Conservation (phyloP, 2,113 vertebrate species). For the Corythaeola cristata region DNA sequence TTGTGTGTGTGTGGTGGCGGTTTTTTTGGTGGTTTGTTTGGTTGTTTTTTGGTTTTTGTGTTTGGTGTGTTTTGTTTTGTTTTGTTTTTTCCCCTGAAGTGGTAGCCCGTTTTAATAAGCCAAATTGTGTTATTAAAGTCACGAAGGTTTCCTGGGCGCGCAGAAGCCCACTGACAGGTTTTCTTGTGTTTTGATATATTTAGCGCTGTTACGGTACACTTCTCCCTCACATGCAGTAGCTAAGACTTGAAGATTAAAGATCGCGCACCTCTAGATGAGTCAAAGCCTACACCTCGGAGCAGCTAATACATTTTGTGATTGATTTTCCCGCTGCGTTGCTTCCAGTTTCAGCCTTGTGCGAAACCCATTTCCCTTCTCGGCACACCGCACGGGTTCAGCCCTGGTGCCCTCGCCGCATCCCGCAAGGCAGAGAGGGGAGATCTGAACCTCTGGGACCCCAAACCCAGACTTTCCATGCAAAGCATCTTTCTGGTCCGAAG, state of each 20-base stretch:
- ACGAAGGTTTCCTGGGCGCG: neutral
- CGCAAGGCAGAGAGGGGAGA: neutral
- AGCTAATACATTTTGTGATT: constrained; percentile 22
- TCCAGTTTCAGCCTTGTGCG: neutral
- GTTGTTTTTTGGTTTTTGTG: no score
- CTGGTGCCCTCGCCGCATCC: neutral
- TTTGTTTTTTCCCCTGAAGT: neutral
- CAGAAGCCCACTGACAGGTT: constrained; percentile 3
- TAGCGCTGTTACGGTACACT: neutral
- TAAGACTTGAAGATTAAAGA: constrained; percentile 30
- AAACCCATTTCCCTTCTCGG: neutral
- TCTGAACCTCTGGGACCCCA: neutral
- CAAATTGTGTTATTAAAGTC: neutral
- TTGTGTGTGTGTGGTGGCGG: no score
- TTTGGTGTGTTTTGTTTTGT: no score
- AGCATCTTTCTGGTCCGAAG: neutral
- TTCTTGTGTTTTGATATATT: constrained; percentile 23
- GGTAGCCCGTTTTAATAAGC: neutral
- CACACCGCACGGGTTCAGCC: neutral
- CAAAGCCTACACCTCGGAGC: neutral
- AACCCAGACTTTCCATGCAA: neutral
- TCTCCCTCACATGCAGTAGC: neutral
- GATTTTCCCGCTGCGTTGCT: constrained; percentile 17
- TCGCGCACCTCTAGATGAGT: constrained; percentile 3
- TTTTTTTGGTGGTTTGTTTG: neutral